Evolutionary conservation across 2,797 vertebrate species (phyloP).

Genomic region (Huso huso): DNA sequence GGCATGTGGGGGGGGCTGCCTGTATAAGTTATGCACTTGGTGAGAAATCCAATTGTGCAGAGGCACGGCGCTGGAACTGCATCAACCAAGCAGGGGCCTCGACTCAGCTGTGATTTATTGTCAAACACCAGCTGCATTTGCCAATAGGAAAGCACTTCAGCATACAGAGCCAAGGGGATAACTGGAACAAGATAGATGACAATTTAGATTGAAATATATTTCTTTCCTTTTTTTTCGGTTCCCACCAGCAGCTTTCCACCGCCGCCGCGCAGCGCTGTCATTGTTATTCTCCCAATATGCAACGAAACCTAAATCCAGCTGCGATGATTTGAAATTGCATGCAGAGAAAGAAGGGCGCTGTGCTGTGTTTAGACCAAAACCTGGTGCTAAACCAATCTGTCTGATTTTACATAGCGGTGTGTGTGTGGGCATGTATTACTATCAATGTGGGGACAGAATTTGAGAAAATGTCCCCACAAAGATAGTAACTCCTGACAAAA

Average conservation of each 20-base stretch:
- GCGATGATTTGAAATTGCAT: neutral
- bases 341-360: too few relatives aligned
- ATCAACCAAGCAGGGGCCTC: slow-evolving; percentile 30
- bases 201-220: slow-evolving; percentile 45
- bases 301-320: neutral
- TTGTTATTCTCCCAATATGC: neutral
- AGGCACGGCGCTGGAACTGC: slow-evolving; percentile 35
- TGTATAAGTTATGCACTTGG: slow-evolving; percentile 33
- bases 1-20: slow-evolving; percentile 13
- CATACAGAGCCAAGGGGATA: slow-evolving; percentile 33
- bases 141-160: slow-evolving; percentile 57
- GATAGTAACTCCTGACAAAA: slow-evolving; percentile 27
- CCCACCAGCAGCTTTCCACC: slow-evolving; percentile 21
- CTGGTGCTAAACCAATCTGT: too few relatives aligned
- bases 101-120: slow-evolving; percentile 52
- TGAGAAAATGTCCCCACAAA: slow-evolving; percentile 16
- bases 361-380: too few relatives aligned
- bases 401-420: too few relatives aligned
- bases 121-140: slow-evolving; percentile 45
- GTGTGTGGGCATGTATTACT: too few relatives aligned
- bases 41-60: slow-evolving; percentile 46
- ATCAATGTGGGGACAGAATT: slow-evolving; percentile 6
- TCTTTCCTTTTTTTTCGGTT: slow-evolving; percentile 20
- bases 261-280: neutral
- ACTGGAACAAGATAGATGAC: slow-evolving; percentile 54